These are phyloP conservation scores for Agrochola lychnidis DNA, from an alignment of 2,888 invertebrate species.

Conservation along the genomic window DNA sequence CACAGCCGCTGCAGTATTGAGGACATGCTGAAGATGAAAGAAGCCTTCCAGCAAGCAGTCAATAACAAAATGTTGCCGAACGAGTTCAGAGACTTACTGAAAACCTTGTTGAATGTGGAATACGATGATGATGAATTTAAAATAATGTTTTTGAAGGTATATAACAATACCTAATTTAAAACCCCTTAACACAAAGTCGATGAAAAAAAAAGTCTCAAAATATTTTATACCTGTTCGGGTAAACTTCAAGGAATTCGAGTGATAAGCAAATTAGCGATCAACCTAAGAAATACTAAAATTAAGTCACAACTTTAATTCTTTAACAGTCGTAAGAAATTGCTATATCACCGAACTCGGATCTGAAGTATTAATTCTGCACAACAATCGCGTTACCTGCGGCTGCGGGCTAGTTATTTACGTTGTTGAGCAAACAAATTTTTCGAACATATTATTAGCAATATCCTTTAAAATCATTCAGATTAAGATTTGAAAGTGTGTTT, in stretches of 20 bases:
- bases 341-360: no score
- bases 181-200: no score
- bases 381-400: no score
- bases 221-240: neutral
- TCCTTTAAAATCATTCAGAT: no score
- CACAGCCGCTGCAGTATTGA: conserved; percentile 84
- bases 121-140: conserved; percentile 91
- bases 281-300: neutral
- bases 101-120: conserved; percentile 85
- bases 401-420: no score
- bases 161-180: conserved; percentile 30
- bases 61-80: conserved; percentile 81
- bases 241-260: neutral
- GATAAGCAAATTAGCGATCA: neutral
- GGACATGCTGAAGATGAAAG: conserved; percentile 87
- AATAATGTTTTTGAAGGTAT: conserved; percentile 92
- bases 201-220: neutral
- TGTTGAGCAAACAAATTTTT: no score
- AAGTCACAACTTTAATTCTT: neutral
- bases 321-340: neutral
- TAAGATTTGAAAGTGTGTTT: no score
- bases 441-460: no score
- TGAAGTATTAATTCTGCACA: no score
- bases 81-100: conserved; percentile 84
- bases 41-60: conserved; percentile 85